phyloP scores from a whole-genome alignment of 2,888 invertebrate genomes.

The Minunthozetes semirufus region DNA sequence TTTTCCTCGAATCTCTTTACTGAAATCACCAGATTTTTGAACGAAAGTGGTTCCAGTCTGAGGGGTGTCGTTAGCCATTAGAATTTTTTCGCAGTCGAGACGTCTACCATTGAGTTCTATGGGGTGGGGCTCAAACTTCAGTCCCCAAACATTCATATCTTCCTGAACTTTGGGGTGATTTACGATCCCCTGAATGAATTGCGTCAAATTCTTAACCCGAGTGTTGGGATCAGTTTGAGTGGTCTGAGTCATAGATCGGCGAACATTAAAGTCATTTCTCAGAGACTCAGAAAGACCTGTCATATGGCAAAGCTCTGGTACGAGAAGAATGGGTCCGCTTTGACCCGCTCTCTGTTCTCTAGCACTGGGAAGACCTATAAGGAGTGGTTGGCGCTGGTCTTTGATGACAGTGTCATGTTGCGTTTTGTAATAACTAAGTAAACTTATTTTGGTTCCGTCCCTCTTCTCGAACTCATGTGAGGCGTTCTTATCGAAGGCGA shows the following conservation, averaged over 20 bases:
- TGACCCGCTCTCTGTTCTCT: constrained; percentile 60
- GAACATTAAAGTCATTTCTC: constrained; percentile 35
- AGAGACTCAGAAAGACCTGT: constrained; percentile 38
- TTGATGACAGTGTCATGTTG: constrained; percentile 60
- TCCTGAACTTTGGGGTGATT: constrained; percentile 48
- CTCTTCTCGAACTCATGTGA: constrained; percentile 39
- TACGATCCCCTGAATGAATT: no score
- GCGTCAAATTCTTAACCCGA: constrained; percentile 36
- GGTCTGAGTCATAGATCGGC: constrained; percentile 35
- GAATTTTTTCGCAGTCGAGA: constrained; percentile 59
- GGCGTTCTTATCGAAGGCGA: constrained; percentile 50
- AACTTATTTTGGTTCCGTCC: neutral
- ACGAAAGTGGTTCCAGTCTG: constrained; percentile 42
- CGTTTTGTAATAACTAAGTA: constrained; percentile 50
- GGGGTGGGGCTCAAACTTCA: constrained; percentile 59
- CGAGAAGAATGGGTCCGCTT: constrained; percentile 35
- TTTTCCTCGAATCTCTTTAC: constrained; percentile 57
- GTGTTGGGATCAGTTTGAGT: constrained; percentile 37
- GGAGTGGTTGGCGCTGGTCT: constrained; percentile 65
- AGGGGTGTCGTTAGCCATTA: constrained; percentile 38
- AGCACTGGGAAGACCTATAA: constrained; percentile 59
- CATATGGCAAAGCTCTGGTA: constrained; percentile 41
- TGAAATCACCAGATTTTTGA: constrained; percentile 69
- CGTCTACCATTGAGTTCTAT: constrained; percentile 61
- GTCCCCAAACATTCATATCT: constrained; percentile 65